Percentiles rank a stretch among this genome's conserved stretches.
Conservation (phyloP, 2,797 vertebrate species). For the Fundulus diaphanus region DNA sequence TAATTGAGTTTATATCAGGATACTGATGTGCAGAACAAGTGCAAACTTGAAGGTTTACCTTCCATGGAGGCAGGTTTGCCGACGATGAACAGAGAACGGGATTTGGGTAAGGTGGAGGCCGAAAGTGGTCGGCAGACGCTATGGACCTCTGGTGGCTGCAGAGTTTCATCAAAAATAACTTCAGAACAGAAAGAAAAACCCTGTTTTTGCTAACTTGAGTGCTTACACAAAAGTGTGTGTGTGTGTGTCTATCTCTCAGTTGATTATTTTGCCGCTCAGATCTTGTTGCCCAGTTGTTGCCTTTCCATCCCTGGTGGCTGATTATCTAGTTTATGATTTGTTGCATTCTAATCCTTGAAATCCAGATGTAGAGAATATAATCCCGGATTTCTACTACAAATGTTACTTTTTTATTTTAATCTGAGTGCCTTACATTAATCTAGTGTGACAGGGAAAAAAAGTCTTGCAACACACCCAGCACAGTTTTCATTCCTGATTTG, state of each 20-base stretch:
- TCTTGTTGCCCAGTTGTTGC: conserved; percentile 26
- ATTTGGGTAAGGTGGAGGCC: neutral
- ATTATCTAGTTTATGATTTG: conserved; percentile 54
- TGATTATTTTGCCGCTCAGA: conserved; percentile 13
- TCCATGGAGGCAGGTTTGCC: neutral
- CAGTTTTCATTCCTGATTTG: conserved; percentile 7
- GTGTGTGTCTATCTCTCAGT: neutral
- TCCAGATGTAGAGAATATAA: conserved; percentile 41
- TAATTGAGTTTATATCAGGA: neutral
- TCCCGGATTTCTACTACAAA: conserved; percentile 17
- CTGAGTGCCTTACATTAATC: conserved; percentile 1
- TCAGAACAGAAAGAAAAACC: neutral
- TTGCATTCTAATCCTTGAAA: conserved; percentile 49
- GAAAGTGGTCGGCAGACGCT: no score
- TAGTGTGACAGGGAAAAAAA: neutral
- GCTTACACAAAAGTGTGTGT: neutral
- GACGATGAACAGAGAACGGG: neutral
- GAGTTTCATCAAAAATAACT: neutral
- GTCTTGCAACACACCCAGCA: neutral
- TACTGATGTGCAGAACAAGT: neutral
- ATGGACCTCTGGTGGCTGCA: no score
- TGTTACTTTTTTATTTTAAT: conserved; percentile 16
- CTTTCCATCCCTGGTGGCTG: conserved; percentile 14
- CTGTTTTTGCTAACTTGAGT: neutral
- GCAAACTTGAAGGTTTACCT: neutral